Conservation (phyloP, 2,888 invertebrate genomes). For the Yponomeuta malinellus region DNA sequence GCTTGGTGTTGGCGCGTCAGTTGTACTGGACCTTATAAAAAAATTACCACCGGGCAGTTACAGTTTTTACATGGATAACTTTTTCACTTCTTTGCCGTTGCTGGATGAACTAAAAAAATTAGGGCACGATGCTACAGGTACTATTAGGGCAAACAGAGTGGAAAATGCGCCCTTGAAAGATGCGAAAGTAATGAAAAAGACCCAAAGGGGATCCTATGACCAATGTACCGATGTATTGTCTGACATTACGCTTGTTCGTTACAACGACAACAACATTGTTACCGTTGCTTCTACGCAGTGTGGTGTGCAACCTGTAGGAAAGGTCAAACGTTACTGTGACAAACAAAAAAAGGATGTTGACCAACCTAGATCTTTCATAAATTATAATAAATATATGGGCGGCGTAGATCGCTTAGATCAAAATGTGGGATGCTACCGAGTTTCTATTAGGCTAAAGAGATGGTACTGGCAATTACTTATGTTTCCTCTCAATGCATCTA, state of each 20-base stretch:
- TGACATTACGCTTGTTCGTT: not conserved
- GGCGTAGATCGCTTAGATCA: too few species aligned
- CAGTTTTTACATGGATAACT: not conserved
- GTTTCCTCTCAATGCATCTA: too few species aligned
- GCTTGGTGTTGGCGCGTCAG: conserved; percentile 19
- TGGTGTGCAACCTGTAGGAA: conserved; percentile 18
- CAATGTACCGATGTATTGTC: conserved; percentile 16
- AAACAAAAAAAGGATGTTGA: conserved; percentile 15
- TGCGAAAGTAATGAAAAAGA: conserved; percentile 14
- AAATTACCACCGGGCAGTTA: conserved; percentile 15
- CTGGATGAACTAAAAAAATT: too few species aligned
- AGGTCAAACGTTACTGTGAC: conserved; percentile 20
- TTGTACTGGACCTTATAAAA: conserved; percentile 19
- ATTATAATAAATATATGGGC: not conserved
- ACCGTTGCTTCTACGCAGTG: conserved; percentile 10
- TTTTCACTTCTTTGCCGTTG: too few species aligned
- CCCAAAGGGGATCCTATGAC: conserved; percentile 10
- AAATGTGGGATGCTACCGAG: too few species aligned
- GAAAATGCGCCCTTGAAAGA: conserved; percentile 14
- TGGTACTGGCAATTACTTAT: too few species aligned
- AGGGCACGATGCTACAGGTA: too few species aligned
- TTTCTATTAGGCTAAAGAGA: too few species aligned
- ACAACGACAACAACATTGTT: conserved; percentile 13
- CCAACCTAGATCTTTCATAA: conserved; percentile 11
- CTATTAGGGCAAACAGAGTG: conserved; percentile 1